Evolutionary conservation across 2,113 vertebrate genomes (phyloP), one percentile per base, ranked within the genome.

Genomic region (Eptesicus fuscus): DNA sequence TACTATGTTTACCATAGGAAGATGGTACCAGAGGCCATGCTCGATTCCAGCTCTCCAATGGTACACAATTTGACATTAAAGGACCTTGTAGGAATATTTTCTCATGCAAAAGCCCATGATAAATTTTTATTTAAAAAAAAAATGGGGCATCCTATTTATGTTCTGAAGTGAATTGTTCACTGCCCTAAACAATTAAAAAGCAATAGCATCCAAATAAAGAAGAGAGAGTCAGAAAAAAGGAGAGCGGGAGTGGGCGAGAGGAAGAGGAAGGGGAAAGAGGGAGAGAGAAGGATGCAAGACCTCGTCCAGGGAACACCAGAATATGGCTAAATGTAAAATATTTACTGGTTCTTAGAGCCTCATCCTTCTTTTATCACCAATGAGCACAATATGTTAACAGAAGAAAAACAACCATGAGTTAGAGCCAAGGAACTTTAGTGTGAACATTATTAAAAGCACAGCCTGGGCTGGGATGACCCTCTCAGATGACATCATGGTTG

Each of bases 391-490:
- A 3, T 11, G n/a, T 59, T 35, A 40, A 16, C 73, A 32, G 32
- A 65, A 93, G 73, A 91, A 56, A 83, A 84, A 84, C 7, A 20
- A 82, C 65, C 44, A 13, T 84, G 92, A 92, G 13, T 86, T 56
- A 80, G 32, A 90, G 87, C 40, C 71, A 56, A 92, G 70, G 0
- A 40, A 70, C 74, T 82, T 56, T 0, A 44, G 59, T 12, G 56
- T 53, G 88, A 94, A 96, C 83, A 80, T 93, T 67, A 94, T 35
- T 20, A 61, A 47, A 51, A 44, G 14, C 89, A 90, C 59, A 82
- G 35, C 28, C 59, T 37, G 51, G 37, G 77, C 28, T 0, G 3
- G 8, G 40, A 14, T 74, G 93, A 93, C 71, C 88, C 35, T 37
- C 49, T 40, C 23, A 1, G 47, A 78, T 92, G 97, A 95, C 61